Conservation (phyloP, 30 jellyfish, hydroid and myxozoan genomes). For the Aurelia sp. region DNA sequence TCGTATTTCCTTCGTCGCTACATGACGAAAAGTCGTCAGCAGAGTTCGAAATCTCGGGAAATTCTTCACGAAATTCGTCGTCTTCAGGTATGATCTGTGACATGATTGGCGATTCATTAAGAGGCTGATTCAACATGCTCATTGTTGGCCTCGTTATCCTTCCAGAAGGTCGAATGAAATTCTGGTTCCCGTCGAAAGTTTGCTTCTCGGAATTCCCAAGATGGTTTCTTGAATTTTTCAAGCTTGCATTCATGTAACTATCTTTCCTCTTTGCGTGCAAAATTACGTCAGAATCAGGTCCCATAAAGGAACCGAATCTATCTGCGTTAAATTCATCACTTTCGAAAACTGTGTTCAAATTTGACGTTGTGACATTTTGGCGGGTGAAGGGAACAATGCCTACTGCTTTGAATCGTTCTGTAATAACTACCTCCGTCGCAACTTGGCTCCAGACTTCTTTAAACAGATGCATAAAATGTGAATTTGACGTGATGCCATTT, state of each 20-base stretch:
- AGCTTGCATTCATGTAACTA: constrained; percentile 4
- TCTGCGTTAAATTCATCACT: constrained; percentile 21
- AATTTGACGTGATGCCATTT: neutral
- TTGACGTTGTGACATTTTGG: constrained; percentile 19
- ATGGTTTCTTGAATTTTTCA: constrained; percentile 18
- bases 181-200: constrained; percentile 40
- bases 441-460: constrained; percentile 20
- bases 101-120: constrained; percentile 34
- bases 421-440: constrained; percentile 1
- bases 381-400: constrained; percentile 50
- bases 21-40: constrained; percentile 53
- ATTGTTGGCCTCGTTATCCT: constrained; percentile 57
- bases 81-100: constrained; percentile 35
- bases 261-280: constrained; percentile 35
- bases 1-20: constrained; percentile 55
- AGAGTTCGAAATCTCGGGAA: constrained; percentile 49
- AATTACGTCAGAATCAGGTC: constrained; percentile 32
- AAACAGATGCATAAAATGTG: constrained; percentile 13
- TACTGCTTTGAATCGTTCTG: constrained; percentile 23
- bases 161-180: constrained; percentile 28
- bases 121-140: constrained; percentile 73
- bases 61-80: constrained; percentile 53
- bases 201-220: constrained; percentile 23
- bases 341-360: constrained; percentile 17
- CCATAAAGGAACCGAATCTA: constrained; percentile 8